Percentiles rank a stretch among this genome's conserved stretches.
These are phyloP conservation scores for Scelioninae gen. 1 DNA, from an alignment of 2,888 invertebrate species.

Conservation along the genomic window DNA sequence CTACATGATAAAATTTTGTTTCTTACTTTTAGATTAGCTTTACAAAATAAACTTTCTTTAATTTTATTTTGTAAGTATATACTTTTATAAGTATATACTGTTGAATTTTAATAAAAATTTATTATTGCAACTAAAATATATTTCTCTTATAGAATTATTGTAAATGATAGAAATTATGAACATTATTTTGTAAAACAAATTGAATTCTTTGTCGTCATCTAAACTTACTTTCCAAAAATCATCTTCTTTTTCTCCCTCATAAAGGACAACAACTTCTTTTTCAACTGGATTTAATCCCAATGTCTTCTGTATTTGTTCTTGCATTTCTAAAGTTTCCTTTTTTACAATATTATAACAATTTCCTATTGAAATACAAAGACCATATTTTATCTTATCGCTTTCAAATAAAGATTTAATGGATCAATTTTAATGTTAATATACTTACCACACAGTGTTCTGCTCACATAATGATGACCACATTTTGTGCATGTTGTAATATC, in stretches of 20 bases:
- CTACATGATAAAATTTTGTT: too few relatives aligned
- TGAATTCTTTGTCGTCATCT: slow-evolving; percentile 8
- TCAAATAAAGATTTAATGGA: not conserved
- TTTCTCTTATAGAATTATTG: not conserved
- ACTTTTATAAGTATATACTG: too few relatives aligned
- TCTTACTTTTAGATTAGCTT: too few relatives aligned
- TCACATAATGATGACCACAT: slow-evolving; percentile 94
- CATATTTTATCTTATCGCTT: not conserved
- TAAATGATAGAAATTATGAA: not conserved
- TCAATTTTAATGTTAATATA: slow-evolving; percentile 62
- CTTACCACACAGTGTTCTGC: slow-evolving; percentile 92
- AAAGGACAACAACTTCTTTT: slow-evolving; percentile 93
- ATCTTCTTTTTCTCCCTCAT: slow-evolving; percentile 90
- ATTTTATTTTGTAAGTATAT: too few relatives aligned
- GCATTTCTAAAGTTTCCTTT: slow-evolving; percentile 92
- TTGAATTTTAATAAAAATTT: too few relatives aligned
- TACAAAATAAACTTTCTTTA: too few relatives aligned
- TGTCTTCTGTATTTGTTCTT: slow-evolving; percentile 89
- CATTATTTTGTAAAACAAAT: slow-evolving; percentile 1
- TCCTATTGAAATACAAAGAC: slow-evolving; percentile 85
- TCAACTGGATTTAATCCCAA: slow-evolving; percentile 90
- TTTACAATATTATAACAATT: slow-evolving; percentile 93
- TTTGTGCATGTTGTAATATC: slow-evolving; percentile 90
- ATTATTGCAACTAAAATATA: too few relatives aligned
- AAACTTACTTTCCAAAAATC: slow-evolving; percentile 82